These are phyloP conservation scores for Paramacrobiotus metropolitanus DNA, from an alignment of 1,140 invertebrate species.

Conservation along the genomic window DNA sequence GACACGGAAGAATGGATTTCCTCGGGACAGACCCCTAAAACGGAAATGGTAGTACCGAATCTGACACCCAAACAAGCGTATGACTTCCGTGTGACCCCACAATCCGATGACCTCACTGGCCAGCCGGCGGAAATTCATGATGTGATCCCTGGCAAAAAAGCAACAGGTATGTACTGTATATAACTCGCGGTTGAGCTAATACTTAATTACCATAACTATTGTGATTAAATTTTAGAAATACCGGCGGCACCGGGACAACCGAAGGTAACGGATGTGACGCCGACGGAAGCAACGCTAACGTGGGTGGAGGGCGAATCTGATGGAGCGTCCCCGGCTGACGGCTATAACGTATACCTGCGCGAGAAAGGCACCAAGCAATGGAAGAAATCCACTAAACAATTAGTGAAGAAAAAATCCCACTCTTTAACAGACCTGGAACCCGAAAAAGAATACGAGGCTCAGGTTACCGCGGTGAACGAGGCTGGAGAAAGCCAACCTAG, in stretches of 20 bases:
- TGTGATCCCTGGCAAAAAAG: background rate
- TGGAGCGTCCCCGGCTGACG: background rate
- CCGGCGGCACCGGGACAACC: background rate
- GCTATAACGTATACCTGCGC: slow-evolving; percentile 1
- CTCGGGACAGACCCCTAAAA: too few relatives aligned
- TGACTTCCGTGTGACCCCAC: slow-evolving; percentile 18
- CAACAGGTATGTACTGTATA: too few relatives aligned
- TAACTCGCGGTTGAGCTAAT: too few relatives aligned
- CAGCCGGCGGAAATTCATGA: background rate
- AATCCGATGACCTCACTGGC: background rate
- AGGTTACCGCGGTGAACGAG: slow-evolving; percentile 46
- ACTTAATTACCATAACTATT: too few relatives aligned
- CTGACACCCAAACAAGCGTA: slow-evolving; percentile 21
- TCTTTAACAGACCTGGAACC: background rate
- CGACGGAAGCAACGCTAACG: background rate
- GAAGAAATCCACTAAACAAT: background rate
- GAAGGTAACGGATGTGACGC: background rate
- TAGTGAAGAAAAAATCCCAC: background rate
- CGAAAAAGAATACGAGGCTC: slow-evolving; percentile 38
- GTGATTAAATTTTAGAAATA: too few relatives aligned
- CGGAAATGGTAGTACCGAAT: slow-evolving; percentile 13
- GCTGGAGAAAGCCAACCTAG: slow-evolving; percentile 31
- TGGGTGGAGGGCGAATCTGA: background rate
- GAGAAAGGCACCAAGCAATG: background rate
- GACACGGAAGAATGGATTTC: background rate